These are phyloP conservation scores for Sebastes taczanowskii DNA, from an alignment of 2,797 vertebrate genomes.

Conservation along the genomic window DNA sequence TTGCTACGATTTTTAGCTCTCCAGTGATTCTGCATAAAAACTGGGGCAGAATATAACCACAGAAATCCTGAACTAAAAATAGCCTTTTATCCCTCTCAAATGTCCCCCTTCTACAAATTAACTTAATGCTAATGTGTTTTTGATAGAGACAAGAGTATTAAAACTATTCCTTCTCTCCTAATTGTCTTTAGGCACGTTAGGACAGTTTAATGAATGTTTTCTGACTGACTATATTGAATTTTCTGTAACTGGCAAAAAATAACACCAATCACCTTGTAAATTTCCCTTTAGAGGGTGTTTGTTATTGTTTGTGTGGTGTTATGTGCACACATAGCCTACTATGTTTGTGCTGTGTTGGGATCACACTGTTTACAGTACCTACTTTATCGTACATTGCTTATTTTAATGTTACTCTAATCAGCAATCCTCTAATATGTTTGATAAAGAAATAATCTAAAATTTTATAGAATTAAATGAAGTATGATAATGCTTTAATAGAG, in stretches of 20 bases:
- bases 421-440: neutral
- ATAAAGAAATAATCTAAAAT: neutral
- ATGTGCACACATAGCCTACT: neutral
- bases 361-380: neutral
- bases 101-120: neutral
- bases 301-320: neutral
- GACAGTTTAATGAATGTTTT: neutral
- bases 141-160: neutral
- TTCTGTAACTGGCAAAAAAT: neutral
- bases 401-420: neutral
- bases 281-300: neutral
- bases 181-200: neutral
- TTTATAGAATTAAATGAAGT: neutral
- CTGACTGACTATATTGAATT: too few relatives aligned
- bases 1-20: constrained; percentile 44
- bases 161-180: neutral
- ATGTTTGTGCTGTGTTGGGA: neutral
- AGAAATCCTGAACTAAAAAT: constrained; percentile 47
- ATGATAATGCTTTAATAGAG: neutral
- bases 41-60: constrained; percentile 45
- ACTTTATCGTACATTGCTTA: neutral
- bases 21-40: constrained; percentile 59
- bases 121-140: constrained; percentile 9
- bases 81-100: neutral
- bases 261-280: neutral